phyloP scores from a whole-genome alignment of 2,888 invertebrate genomes.

The Cosmia pyralina region DNA sequence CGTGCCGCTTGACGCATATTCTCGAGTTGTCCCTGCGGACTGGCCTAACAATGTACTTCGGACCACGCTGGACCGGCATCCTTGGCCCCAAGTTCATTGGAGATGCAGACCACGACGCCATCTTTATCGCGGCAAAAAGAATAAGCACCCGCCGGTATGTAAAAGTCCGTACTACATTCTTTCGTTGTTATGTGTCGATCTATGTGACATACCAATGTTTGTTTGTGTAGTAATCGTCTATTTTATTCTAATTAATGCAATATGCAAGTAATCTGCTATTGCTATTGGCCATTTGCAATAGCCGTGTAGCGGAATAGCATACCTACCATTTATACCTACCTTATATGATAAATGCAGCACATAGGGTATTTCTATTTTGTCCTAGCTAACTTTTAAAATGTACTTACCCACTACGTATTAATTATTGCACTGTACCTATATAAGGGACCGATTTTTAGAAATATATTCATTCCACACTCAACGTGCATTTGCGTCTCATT shows the following conservation, averaged over 20 bases:
- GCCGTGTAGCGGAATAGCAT: no score
- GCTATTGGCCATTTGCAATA: not conserved
- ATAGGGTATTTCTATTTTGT: no score
- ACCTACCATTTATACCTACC: no score
- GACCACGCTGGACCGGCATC: constrained; percentile 36
- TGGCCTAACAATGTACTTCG: constrained; percentile 35
- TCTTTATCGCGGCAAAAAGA: constrained; percentile 35
- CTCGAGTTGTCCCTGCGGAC: constrained; percentile 37
- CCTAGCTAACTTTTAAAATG: no score
- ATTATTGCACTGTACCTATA: no score
- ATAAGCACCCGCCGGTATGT: constrained; percentile 49
- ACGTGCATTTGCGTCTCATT: no score
- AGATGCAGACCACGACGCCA: constrained; percentile 51
- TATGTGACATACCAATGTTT: not conserved
- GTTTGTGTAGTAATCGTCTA: constrained; percentile 9
- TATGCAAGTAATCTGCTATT: constrained; percentile 7
- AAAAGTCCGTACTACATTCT: constrained; percentile 14
- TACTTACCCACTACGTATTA: no score
- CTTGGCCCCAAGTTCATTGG: constrained; percentile 47
- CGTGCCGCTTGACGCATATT: constrained; percentile 51
- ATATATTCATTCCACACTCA: no score
- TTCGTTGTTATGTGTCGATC: constrained; percentile 12
- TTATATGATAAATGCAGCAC: no score
- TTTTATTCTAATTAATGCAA: constrained; percentile 28
- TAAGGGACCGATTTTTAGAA: no score